A percentile compares a stretch with the other conserved stretches of the same genome.
These are phyloP conservation scores for Acanthisitta chloris DNA, from an alignment of 2,113 vertebrate species.

Conservation along the genomic window DNA sequence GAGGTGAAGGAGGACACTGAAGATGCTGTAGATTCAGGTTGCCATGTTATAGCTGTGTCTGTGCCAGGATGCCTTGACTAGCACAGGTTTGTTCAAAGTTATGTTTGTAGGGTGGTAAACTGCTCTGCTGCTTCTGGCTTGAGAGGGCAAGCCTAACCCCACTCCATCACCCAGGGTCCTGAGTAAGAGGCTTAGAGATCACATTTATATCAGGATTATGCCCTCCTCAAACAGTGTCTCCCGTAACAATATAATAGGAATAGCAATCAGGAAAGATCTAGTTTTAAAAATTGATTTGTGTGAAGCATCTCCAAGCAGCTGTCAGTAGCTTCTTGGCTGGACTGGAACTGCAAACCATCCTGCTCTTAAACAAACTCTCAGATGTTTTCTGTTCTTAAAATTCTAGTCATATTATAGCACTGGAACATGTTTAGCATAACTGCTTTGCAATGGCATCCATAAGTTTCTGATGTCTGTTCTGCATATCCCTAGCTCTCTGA, in stretches of 20 bases:
- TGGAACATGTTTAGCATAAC: background rate
- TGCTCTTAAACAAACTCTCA: background rate
- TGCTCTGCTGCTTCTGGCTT: background rate
- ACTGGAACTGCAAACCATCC: background rate
- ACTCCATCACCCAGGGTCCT: background rate
- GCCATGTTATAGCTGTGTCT: background rate
- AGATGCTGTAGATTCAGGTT: background rate
- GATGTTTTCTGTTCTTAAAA: background rate
- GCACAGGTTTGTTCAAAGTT: background rate
- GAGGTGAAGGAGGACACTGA: background rate
- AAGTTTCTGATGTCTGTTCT: background rate
- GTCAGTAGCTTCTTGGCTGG: background rate
- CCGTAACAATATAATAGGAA: background rate
- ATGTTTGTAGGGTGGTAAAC: background rate
- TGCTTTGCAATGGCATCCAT: background rate
- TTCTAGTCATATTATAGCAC: background rate
- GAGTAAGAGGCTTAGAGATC: background rate
- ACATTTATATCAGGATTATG: background rate
- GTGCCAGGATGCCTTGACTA: background rate
- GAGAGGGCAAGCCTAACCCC: background rate
- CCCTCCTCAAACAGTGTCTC: background rate
- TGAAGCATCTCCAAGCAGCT: background rate
- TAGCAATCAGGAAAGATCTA: background rate
- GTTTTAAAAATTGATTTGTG: background rate
- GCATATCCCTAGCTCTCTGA: background rate